Conservation (phyloP, 2,797 vertebrate genomes). For the Chrysocyon brachyurus region DNA sequence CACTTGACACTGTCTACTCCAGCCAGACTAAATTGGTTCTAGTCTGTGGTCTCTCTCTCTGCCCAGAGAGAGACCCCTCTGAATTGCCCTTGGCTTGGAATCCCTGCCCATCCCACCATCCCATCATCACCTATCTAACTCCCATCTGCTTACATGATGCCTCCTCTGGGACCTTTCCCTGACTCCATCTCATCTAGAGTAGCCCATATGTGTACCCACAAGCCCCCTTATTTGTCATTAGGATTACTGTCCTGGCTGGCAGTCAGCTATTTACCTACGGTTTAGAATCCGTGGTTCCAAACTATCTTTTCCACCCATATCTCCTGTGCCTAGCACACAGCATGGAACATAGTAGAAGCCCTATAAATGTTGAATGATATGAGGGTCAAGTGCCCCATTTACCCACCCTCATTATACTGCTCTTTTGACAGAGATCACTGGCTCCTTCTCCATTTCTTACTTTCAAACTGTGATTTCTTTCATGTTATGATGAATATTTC, state of each 20-base stretch:
- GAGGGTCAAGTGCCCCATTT: not conserved
- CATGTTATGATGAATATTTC: not conserved
- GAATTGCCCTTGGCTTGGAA: not conserved
- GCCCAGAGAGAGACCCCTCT: not conserved
- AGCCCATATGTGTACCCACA: not conserved
- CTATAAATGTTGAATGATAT: not conserved
- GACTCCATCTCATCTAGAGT: not conserved
- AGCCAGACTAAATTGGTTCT: not conserved
- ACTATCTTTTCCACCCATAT: not conserved
- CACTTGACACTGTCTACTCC: not conserved
- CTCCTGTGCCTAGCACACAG: not conserved
- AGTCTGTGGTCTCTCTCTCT: not conserved
- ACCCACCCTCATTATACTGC: not conserved
- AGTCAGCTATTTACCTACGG: not conserved
- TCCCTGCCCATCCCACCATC: not conserved
- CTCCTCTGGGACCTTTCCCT: not conserved
- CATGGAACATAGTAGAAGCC: not conserved
- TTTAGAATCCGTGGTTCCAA: not conserved
- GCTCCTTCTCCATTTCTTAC: not conserved
- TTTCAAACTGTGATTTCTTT: slow-evolving; percentile 19
- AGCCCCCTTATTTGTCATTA: not conserved
- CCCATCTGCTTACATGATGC: not conserved
- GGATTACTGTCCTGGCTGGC: not conserved
- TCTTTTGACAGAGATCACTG: not conserved
- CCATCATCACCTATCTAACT: not conserved